A percentile compares a stretch with the other conserved stretches of the same genome.
Conservation (phyloP, 2,888 invertebrate genomes). For the Mycalesis mineus region DNA sequence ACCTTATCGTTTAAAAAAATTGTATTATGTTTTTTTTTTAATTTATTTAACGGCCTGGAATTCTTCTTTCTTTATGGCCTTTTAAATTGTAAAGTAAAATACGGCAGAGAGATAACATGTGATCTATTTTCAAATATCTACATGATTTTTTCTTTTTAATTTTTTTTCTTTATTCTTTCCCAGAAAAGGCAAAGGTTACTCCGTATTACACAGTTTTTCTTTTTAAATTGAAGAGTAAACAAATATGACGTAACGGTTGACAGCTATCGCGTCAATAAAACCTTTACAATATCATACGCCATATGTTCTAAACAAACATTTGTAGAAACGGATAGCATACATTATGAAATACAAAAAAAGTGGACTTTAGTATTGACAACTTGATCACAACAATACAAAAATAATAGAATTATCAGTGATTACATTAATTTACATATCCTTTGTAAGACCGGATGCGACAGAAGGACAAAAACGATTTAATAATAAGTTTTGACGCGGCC, state of each 20-base stretch:
- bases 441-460: conserved; percentile 70
- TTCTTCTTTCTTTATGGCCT: no score
- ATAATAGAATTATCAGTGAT: conserved; percentile 77
- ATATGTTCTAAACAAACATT: conserved; percentile 69
- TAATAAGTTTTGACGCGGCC: conserved; percentile 70
- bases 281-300: conserved; percentile 42
- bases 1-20: no score
- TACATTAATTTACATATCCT: conserved; percentile 75
- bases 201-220: no score
- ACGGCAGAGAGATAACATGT: no score
- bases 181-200: no score
- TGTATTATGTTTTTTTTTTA: no score
- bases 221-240: conserved; percentile 19
- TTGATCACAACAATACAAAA: conserved; percentile 68
- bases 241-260: conserved; percentile 31
- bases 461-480: conserved; percentile 77
- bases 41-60: no score
- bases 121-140: no score
- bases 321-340: conserved; percentile 34
- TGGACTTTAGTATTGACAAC: conserved; percentile 55
- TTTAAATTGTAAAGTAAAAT: no score
- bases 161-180: no score
- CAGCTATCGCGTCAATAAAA: conserved; percentile 35
- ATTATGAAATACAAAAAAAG: conserved; percentile 34
- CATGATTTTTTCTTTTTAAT: no score